Conservation (phyloP, 2,888 invertebrate genomes). For the Pyrocoelia pectoralis region DNA sequence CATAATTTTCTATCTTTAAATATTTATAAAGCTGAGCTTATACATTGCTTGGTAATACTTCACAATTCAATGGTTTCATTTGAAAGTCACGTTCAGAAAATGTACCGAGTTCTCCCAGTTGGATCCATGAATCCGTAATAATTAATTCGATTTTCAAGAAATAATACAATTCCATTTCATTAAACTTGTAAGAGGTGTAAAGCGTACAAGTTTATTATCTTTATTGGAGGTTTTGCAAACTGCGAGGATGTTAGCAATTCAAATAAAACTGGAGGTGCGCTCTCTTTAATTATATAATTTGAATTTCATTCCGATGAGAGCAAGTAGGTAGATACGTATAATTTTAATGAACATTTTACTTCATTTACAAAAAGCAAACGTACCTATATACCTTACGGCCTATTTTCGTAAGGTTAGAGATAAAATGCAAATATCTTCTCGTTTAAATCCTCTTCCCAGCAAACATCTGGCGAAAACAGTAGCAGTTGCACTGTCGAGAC, state of each 20-base stretch:
- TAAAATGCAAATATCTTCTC: conserved; percentile 16
- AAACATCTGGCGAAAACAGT: conserved; percentile 14
- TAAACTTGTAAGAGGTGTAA: not conserved
- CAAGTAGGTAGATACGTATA: not conserved
- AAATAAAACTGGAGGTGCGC: not conserved
- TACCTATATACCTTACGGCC: not conserved
- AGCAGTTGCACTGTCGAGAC: conserved; percentile 5
- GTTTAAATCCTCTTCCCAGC: not conserved
- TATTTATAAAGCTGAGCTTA: no score
- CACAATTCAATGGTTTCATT: not conserved
- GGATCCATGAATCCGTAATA: conserved; percentile 17
- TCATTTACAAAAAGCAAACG: not conserved
- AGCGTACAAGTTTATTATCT: conserved; percentile 15
- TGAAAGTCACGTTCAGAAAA: conserved; percentile 22
- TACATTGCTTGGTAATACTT: no score
- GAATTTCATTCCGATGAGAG: not conserved
- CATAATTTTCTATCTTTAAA: no score
- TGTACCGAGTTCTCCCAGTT: conserved; percentile 11
- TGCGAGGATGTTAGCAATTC: conserved; percentile 15
- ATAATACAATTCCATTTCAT: not conserved
- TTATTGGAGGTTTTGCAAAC: conserved; percentile 3
- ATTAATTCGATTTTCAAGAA: conserved; percentile 26
- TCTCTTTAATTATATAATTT: not conserved
- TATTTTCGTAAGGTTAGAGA: not conserved
- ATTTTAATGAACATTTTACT: not conserved